These are phyloP conservation scores for Arctopsyche grandis DNA, from an alignment of 1,140 invertebrate species.

Conservation along the genomic window DNA sequence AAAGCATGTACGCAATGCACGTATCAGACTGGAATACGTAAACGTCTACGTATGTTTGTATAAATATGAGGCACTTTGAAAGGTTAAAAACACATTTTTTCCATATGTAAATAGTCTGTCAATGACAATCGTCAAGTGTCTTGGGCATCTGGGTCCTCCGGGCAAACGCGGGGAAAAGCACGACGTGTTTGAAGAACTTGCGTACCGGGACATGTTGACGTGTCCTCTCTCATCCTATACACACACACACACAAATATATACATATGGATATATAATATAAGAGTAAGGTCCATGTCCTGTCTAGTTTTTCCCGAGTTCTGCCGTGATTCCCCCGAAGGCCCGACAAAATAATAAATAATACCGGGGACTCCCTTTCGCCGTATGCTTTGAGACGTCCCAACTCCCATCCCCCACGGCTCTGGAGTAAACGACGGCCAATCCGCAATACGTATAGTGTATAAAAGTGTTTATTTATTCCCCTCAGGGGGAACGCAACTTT, in stretches of 20 bases:
- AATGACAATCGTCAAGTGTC: slow-evolving; percentile 14
- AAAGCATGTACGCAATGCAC: too few relatives aligned
- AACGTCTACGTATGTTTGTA: not conserved
- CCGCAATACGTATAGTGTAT: slow-evolving; percentile 14
- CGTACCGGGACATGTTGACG: not conserved
- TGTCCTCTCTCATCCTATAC: not conserved
- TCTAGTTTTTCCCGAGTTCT: not conserved
- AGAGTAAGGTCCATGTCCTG: not conserved
- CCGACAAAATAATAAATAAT: slow-evolving; percentile 22
- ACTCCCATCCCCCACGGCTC: not conserved
- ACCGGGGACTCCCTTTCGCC: not conserved
- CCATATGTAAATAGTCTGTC: slow-evolving; percentile 11
- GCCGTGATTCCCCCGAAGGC: not conserved
- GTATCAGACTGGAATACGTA: not conserved
- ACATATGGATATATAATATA: not conserved
- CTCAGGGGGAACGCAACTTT: not conserved
- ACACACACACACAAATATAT: not conserved
- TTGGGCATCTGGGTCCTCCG: not conserved
- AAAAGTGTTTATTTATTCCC: slow-evolving; percentile 22
- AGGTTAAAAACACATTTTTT: not conserved
- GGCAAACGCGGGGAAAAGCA: not conserved
- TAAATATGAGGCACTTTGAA: not conserved
- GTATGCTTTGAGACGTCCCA: not conserved
- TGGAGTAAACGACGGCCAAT: slow-evolving; percentile 2
- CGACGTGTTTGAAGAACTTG: slow-evolving; percentile 4